Evolutionary conservation across 2,888 invertebrate species (phyloP), one percentile per base, ranked within the genome.

Genomic region (Lomographa bimaculata): DNA sequence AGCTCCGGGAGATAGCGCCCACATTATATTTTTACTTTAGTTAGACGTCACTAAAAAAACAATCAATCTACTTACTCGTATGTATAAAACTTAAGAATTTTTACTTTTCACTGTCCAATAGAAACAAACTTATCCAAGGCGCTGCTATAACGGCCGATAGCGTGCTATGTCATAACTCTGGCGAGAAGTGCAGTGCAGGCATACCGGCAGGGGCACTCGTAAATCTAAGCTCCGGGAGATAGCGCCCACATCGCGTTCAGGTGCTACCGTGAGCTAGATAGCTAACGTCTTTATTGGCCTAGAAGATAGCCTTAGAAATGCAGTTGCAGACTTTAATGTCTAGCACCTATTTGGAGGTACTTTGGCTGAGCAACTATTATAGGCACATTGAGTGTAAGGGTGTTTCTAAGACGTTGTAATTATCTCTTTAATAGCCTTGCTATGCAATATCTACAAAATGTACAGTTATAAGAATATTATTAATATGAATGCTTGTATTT

Each of bases 181-280:
- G 19, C 26, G 25, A 34, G 17, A 25, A 28, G 37, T 36, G 38
- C 35, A 6, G 11, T 19, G 24, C 18, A 36, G 20, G 38, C 20
- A 39, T 64, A 64, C 63, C 70, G 67, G 64, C 55, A 47, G 51
- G 53, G 51, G 42, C 46, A 54, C 55, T 67, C 69, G 66, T 80
- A 81, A 79, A 79, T 79, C 63, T 58, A 49, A 45, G 43, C 23
- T 46, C 37, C 12, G 12, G 35, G 41, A 57, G 76, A 71, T 72
- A 73, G 71, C 78, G 70, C 78, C 83, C 77, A 85, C 83, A 76
- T 56, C 65, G 79, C 77, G 75, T 74, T 72, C 82, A 79, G 83
- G 65, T 79, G 86, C 85, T 66, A 64, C 65, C 65, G 78, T 79
- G 77, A 74, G 60, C 56, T 63, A 62, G 72, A 76, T 79, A 78